phyloP scores from a whole-genome alignment of 1,140 invertebrate species.

The Calephelis nemesis region DNA sequence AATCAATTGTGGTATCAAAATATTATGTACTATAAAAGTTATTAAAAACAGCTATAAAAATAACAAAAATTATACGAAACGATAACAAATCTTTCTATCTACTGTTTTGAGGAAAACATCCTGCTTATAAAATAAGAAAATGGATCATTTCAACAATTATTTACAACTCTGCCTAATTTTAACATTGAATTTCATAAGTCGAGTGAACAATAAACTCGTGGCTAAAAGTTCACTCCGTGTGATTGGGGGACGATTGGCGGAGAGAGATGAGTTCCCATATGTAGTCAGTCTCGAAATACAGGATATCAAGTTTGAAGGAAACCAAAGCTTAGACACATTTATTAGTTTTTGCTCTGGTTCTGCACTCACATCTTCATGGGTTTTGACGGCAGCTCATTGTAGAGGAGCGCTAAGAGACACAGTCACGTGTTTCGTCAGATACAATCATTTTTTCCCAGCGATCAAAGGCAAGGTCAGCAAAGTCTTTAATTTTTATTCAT shows the following conservation, averaged over 20 bases:
- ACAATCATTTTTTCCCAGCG: constrained; percentile 24
- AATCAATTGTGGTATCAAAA: too few species aligned
- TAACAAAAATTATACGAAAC: too few species aligned
- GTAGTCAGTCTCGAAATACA: constrained; percentile 21
- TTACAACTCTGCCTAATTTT: too few species aligned
- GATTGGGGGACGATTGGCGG: constrained; percentile 20
- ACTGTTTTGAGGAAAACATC: too few species aligned
- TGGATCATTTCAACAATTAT: too few species aligned
- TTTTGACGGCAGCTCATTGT: constrained; percentile 27
- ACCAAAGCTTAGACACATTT: background rate
- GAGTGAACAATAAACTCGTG: too few species aligned
- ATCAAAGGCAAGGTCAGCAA: constrained; percentile 13
- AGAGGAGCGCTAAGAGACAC: background rate
- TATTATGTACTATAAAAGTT: too few species aligned
- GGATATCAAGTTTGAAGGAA: background rate
- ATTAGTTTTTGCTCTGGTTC: constrained; percentile 13
- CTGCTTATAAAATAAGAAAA: too few species aligned
- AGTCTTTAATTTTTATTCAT: background rate
- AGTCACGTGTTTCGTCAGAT: constrained; percentile 12
- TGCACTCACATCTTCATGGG: constrained; percentile 23
- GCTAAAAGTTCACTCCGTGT: constrained; percentile 19
- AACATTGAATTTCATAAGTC: too few species aligned
- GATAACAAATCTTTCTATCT: too few species aligned
- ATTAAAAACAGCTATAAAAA: too few species aligned
- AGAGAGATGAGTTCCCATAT: constrained; percentile 25